Base-by-base conservation (phyloP, 2,888 invertebrate genomes). In the Sthenelais limicola region DNA sequence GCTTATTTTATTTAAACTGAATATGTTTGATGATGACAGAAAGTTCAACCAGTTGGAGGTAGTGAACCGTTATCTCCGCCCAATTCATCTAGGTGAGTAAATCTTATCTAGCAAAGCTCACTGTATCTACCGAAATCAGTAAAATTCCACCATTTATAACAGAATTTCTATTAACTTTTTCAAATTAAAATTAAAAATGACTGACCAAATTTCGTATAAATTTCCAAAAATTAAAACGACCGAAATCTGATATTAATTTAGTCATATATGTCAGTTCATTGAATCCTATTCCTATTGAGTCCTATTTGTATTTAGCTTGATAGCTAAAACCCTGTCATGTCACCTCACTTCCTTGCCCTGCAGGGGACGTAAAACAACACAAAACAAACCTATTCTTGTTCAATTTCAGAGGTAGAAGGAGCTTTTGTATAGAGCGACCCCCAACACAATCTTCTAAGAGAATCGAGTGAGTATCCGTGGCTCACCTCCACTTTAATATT, bases 381-480 rank as follows among this genome's bases (percentile, higher is more conserved):
- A n/a, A n/a, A n/a, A n/a, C n/a, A n/a, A n/a, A n/a, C n/a, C n/a
- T n/a, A 58, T 32, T n/a, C n/a, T 43, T 21, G 2, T 71, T 66
- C 26, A 24, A 38, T 80, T 78, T 43, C 79, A 84, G 85, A 77
- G 82, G 84, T 52, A 78, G 86, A 69, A 81, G 80, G 71, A 85
- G 79, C 75, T 86, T 82, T 71, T 76, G 81, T 26, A 81, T 82
- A 69, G 86, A 85, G 24, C 73, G 85, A 74, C 86, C 86, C 21
- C 82, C 83, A 0, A 85, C 86, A 26, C 81, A 82, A 72, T 84
- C 84, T 30, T 78, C 83, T 5, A 78, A 54, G 21, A 26, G 35
- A 51, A 52, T 15, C 18, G 66, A 66, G 71, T 62, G 48, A 18
- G 38, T 71, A 18, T 7, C n/a, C n/a, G n/a, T n/a, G n/a, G n/a